Evolutionary conservation across 2,797 vertebrate species (phyloP), one percentile per base, ranked within the genome.

Genomic region (Ciconia nigra): DNA sequence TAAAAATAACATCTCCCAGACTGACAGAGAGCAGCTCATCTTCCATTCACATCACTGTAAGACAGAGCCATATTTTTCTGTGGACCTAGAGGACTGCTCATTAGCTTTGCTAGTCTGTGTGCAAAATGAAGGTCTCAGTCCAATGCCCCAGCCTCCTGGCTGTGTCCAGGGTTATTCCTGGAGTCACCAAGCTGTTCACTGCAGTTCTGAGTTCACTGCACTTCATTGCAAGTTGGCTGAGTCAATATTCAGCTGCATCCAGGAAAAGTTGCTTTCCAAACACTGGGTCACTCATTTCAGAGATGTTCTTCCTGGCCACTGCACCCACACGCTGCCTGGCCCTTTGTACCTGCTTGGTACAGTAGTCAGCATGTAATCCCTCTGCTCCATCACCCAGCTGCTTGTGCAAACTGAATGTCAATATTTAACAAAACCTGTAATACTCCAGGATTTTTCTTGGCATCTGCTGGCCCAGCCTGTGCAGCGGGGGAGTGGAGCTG

Each of bases 1-100:
- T 19, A 39, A 35, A 35, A 33, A 15, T 10, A 17, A 21, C 33
- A 41, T 52, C 46, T 71, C 39, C 47, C 58, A 87, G 14, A 9
- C 19, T 47, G 41, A 49, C 13, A n/a, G 37, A 46, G 2, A 52
- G 42, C 67, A 46, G 61, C 47, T 74, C 21, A 10, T 81, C 70
- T 66, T 55, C 33, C 44, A 5, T 39, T 61, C 28, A 0, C 24
- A 1, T 12, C 0, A 0, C 51, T 71, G 24, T 35, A 42, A 44
- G n/a, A 37, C 24, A 77, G 77, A 15, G 1, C 7, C 13, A 0
- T 3, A 2, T 13, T 59, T 41, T 55, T 11, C 46, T n/a, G 54
- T 35, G 35, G 10, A 8, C 62, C 13, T 11, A 5, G 20, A 21
- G 20, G 39, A 42, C 2, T 58, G 19, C 29, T 19, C 18, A 8